phyloP scores from a whole-genome alignment of 2,888 invertebrate genomes.

The Euphydryas editha region DNA sequence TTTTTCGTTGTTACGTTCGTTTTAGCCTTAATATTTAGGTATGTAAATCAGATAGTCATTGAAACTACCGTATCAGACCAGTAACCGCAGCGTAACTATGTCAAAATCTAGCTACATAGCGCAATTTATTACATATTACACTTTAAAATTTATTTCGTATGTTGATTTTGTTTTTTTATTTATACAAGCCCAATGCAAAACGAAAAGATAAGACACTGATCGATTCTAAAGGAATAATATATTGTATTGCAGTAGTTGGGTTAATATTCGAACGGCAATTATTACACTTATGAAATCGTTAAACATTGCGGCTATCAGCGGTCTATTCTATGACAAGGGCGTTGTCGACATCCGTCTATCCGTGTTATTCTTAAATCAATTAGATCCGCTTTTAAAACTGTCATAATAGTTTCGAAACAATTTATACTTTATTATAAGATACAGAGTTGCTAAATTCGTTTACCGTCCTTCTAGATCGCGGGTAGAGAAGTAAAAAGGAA shows the following conservation, averaged over 20 bases:
- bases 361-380: conserved; percentile 65
- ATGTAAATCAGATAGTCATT: conserved; percentile 11
- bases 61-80: conserved; percentile 7
- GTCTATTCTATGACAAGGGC: conserved; percentile 62
- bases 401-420: conserved; percentile 59
- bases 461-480: conserved; percentile 42
- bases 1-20: neutral
- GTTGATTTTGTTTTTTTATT: neutral
- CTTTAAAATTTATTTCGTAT: neutral
- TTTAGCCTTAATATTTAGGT: neutral
- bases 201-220: neutral
- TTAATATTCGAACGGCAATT: conserved; percentile 14
- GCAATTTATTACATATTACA: conserved; percentile 9
- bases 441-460: conserved; percentile 64
- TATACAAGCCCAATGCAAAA: neutral
- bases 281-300: conserved; percentile 34
- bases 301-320: conserved; percentile 31
- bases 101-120: conserved; percentile 17
- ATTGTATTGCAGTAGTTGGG: too few relatives aligned
- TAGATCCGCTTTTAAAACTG: conserved; percentile 74
- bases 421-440: conserved; percentile 60
- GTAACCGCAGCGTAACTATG: conserved; percentile 23
- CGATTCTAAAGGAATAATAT: neutral
- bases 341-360: conserved; percentile 74
- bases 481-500: conserved; percentile 64